A percentile compares a stretch with the other conserved stretches of the same genome.
These are phyloP conservation scores for Apogon hyalosoma DNA, from an alignment of 2,797 vertebrate species.

Conservation along the genomic window DNA sequence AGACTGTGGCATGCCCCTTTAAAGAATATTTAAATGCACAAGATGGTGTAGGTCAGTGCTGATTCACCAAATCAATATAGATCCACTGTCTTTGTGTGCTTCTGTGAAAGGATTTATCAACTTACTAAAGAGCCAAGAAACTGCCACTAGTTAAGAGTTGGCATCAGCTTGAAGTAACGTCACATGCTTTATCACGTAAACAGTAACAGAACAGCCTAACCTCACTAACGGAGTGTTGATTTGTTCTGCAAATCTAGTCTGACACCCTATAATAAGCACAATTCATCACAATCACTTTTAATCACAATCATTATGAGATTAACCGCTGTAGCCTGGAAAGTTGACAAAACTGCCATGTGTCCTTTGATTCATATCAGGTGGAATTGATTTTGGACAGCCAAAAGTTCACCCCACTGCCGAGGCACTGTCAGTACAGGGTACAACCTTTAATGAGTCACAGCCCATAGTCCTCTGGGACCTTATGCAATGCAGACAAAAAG, in stretches of 20 bases:
- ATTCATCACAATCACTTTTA: constrained; percentile 13
- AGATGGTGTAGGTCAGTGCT: constrained; percentile 22
- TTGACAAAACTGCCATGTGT: constrained; percentile 36
- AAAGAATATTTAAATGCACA: constrained; percentile 31
- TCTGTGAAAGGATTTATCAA: constrained; percentile 39
- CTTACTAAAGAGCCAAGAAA: constrained; percentile 42
- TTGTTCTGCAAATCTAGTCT: constrained; percentile 1
- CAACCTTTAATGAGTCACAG: constrained; percentile 63
- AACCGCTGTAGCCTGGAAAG: constrained; percentile 26
- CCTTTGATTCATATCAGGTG: constrained; percentile 65
- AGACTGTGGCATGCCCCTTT: background rate
- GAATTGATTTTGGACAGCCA: constrained; percentile 49
- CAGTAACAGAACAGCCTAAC: background rate
- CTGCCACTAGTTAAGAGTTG: constrained; percentile 20
- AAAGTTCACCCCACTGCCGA: constrained; percentile 37
- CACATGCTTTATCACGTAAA: constrained; percentile 12
- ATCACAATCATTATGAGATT: constrained; percentile 28
- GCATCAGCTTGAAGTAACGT: background rate
- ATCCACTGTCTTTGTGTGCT: constrained; percentile 25
- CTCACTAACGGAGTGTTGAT: constrained; percentile 1
- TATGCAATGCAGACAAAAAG: constrained; percentile 55
- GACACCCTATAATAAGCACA: constrained; percentile 7
- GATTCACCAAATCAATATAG: constrained; percentile 42
- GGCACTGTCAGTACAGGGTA: constrained; percentile 22
- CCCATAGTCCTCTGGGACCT: constrained; percentile 30